Evolutionary conservation across 2,888 invertebrate genomes (phyloP), one percentile per base, ranked within the genome.

Genomic region (Morpho deidamia): DNA sequence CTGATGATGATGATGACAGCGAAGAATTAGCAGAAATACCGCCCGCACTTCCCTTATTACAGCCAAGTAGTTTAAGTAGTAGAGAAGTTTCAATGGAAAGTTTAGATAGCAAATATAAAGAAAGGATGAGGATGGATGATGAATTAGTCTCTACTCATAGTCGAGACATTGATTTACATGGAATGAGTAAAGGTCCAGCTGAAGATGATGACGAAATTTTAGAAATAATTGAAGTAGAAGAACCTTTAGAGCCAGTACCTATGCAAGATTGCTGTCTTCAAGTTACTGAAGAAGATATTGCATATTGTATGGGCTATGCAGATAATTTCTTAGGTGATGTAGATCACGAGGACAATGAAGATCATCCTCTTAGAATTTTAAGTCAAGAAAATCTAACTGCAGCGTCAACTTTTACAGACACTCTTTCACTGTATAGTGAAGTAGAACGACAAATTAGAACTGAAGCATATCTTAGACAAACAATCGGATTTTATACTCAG

Each of bases 261-360:
- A 96, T 94, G 90, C 95, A 95, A 80, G 97, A 96, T 77, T 94
- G 93, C 56, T 97, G 96, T 67, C 90, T 97, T 51, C 97, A 97
- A 90, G 96, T 96, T 50, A 97, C 96, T 7, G 97, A 97, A 84
- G 97, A 97, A 83, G 97, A 97, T 74, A 97, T 97, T 59, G 96
- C 96, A 5, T 91, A 94, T 51, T 96, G 96, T 69, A 96, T 96
- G 95, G 94, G 94, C 40, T 90, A 90, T 65, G 81, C 87, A 47
- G 94, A 94, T 63, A 93, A 94, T 81, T 93, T 93, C 43, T 75
- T 94, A 37, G 92, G 92, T 0, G 94, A 95, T 79, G 92, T 93
- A 32, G 95, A 95, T 67, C 94, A 94, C 72, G 92, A 92, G 61
- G 92, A 92, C 65, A 83, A 79, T 51, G 93, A 94, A 60, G 95